Evolutionary conservation across 2,888 invertebrate genomes (phyloP).

Genomic region (Drosophila rubida): DNA sequence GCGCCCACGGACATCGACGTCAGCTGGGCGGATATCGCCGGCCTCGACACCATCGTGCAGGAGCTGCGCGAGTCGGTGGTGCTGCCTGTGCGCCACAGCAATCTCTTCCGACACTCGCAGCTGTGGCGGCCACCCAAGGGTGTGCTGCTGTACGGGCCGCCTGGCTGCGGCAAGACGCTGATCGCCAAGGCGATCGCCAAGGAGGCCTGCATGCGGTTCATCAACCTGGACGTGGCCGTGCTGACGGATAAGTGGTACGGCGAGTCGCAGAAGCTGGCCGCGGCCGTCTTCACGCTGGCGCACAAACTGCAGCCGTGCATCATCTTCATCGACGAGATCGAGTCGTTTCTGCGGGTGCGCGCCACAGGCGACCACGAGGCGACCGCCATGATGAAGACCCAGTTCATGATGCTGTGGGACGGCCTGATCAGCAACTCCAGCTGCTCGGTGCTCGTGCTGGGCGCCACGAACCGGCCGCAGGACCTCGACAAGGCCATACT

Average conservation of each 20-base stretch:
- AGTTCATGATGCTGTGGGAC: slow-evolving; percentile 99
- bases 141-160: slow-evolving; percentile 97
- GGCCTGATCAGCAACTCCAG: slow-evolving; percentile 95
- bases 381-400: slow-evolving; percentile 99
- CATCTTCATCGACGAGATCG: slow-evolving; percentile 98
- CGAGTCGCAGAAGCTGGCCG: slow-evolving; percentile 98
- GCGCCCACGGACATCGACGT: slow-evolving; percentile 91
- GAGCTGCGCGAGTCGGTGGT: slow-evolving; percentile 97
- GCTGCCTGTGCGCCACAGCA: slow-evolving; percentile 93
- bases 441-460: slow-evolving; percentile 98
- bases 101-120: slow-evolving; percentile 92
- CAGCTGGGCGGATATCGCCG: slow-evolving; percentile 96
- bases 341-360: slow-evolving; percentile 96
- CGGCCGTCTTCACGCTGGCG: slow-evolving; percentile 98
- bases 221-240: slow-evolving; percentile 96
- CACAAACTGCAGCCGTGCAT: slow-evolving; percentile 96
- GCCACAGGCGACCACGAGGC: slow-evolving; percentile 98
- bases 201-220: slow-evolving; percentile 96
- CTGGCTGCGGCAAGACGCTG: slow-evolving; percentile 98
- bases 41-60: slow-evolving; percentile 93
- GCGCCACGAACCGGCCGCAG: slow-evolving; percentile 98
- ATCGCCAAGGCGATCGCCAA: slow-evolving; percentile 98
- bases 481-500: slow-evolving; percentile 98
- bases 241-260: slow-evolving; percentile 99
- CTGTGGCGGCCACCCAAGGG: slow-evolving; percentile 98